These are phyloP conservation scores for Calyptommatus sinebrachiatus DNA, from an alignment of 2,113 vertebrate species.

Conservation along the genomic window DNA sequence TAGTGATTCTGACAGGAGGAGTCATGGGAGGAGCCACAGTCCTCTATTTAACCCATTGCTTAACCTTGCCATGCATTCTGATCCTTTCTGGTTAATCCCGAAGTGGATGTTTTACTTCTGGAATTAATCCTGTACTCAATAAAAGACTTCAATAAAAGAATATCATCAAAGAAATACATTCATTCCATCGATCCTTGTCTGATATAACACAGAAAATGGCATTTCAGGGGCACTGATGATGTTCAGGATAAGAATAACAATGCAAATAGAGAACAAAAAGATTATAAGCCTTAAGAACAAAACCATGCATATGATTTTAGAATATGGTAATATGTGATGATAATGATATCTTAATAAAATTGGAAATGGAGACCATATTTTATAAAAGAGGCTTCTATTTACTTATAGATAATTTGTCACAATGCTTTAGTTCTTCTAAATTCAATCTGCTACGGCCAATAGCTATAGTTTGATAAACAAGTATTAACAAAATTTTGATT, in stretches of 20 bases:
- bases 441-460: too few species aligned
- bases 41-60: too few species aligned
- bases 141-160: too few species aligned
- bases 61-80: too few species aligned
- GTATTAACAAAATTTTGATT: not conserved
- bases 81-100: too few species aligned
- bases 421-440: not conserved
- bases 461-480: not conserved
- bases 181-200: too few species aligned
- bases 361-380: not conserved
- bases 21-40: too few species aligned
- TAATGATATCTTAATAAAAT: not conserved
- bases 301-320: not conserved
- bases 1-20: too few species aligned
- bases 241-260: not conserved
- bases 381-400: not conserved
- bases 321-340: too few species aligned
- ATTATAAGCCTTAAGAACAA: not conserved
- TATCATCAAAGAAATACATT: too few species aligned
- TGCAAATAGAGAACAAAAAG: not conserved
- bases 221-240: not conserved
- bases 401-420: not conserved
- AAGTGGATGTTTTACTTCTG: too few species aligned
- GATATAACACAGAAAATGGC: not conserved
- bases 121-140: too few species aligned